Evolutionary conservation across 2,888 invertebrate species (phyloP).

Genomic region (Luperina nickerlii): DNA sequence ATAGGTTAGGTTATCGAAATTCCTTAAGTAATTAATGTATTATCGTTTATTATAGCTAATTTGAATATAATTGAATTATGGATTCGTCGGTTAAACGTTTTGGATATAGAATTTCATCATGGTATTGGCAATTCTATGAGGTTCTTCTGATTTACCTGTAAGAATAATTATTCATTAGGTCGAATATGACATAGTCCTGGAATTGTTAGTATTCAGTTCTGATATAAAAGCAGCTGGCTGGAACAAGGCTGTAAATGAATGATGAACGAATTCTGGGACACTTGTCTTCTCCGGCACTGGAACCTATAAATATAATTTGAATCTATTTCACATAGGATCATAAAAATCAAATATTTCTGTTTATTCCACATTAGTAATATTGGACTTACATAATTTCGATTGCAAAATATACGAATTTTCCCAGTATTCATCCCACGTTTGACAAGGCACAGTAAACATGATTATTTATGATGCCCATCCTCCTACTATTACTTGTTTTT

Average conservation of each 20-base stretch:
- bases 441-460: constrained; percentile 3
- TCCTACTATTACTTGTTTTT: constrained; percentile 23
- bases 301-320: neutral
- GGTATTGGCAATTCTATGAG: neutral
- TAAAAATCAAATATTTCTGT: neutral
- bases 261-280: too few relatives aligned
- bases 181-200: too few relatives aligned
- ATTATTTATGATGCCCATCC: constrained; percentile 12
- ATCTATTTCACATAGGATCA: too few relatives aligned
- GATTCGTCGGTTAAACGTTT: neutral
- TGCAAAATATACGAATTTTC: neutral
- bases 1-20: constrained; percentile 36
- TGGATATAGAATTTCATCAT: neutral
- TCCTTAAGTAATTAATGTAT: constrained; percentile 35
- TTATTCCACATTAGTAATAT: neutral
- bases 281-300: too few relatives aligned
- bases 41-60: constrained; percentile 28
- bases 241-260: too few relatives aligned
- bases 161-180: neutral
- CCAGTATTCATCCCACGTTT: neutral
- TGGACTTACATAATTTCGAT: neutral
- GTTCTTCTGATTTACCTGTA: neutral
- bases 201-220: too few relatives aligned
- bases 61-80: constrained; percentile 38
- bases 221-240: too few relatives aligned